Conservation (phyloP, 2,113 vertebrate genomes). For the Spilogale gracilis region DNA sequence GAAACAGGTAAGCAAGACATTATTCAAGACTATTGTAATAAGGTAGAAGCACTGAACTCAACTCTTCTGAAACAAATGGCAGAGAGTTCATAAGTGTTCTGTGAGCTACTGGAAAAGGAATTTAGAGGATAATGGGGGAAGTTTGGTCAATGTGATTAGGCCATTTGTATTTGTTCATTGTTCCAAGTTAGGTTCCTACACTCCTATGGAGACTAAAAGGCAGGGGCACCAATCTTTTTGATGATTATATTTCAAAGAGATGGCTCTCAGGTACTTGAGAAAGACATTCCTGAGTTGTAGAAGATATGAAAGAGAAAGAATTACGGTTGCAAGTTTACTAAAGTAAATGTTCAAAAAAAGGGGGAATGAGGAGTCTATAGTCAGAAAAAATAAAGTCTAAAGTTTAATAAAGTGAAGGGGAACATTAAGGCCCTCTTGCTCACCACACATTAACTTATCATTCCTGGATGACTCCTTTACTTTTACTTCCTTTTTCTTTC, state of each 20-base stretch:
- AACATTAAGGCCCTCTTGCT: not conserved
- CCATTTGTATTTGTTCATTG: not conserved
- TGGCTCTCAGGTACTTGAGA: not conserved
- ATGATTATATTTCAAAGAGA: not conserved
- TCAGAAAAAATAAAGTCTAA: not conserved
- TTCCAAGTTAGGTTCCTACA: not conserved
- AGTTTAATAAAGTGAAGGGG: not conserved
- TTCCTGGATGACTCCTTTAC: not conserved
- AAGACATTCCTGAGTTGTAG: not conserved
- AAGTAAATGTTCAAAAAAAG: not conserved
- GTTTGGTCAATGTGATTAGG: not conserved
- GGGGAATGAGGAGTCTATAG: not conserved
- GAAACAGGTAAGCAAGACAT: not conserved
- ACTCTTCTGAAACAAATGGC: not conserved
- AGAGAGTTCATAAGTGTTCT: not conserved
- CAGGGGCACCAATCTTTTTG: not conserved
- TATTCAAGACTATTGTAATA: not conserved
- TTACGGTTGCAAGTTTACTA: not conserved
- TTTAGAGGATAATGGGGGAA: not conserved
- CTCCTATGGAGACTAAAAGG: not conserved
- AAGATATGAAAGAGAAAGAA: not conserved
- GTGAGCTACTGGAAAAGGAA: not conserved
- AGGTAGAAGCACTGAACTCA: not conserved
- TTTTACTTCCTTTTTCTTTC: not conserved
- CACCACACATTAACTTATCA: not conserved